Evolutionary conservation across 2,797 vertebrate genomes (phyloP).

Genomic region (Acanthurus tractus): DNA sequence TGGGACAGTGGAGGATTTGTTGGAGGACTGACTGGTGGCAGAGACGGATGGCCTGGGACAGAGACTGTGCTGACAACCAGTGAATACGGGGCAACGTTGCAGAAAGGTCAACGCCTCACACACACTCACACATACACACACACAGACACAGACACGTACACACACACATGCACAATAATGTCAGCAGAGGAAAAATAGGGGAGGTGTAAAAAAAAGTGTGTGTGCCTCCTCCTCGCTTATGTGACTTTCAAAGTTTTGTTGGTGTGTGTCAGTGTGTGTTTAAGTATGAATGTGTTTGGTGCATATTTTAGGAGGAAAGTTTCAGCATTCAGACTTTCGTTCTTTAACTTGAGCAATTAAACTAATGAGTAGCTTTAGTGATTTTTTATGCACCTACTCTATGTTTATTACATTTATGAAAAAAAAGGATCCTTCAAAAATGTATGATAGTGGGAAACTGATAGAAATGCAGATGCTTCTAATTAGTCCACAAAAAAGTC

Average conservation of each 20-base stretch:
- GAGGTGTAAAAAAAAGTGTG: conserved; percentile 53
- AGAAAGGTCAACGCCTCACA: conserved; percentile 93
- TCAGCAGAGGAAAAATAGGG: conserved; percentile 73
- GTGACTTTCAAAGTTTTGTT: conserved; percentile 83
- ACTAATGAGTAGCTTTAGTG: not conserved
- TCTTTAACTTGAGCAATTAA: conserved; percentile 1
- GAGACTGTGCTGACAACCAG: conserved; percentile 94
- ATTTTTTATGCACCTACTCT: not conserved
- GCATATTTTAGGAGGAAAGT: conserved; percentile 10
- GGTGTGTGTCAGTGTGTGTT: conserved; percentile 43
- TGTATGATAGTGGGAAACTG: not conserved
- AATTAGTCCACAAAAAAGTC: not conserved
- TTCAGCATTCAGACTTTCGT: not conserved
- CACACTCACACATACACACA: conserved; percentile 37
- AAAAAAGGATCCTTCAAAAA: not conserved
- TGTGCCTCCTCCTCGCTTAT: conserved; percentile 46
- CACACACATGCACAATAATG: conserved; percentile 62
- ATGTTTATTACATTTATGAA: no score
- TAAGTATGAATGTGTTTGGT: conserved; percentile 29
- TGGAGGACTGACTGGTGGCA: conserved; percentile 95
- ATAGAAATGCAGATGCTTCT: not conserved
- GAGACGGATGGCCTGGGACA: conserved; percentile 94
- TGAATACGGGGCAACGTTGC: conserved; percentile 94
- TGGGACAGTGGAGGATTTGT: conserved; percentile 93
- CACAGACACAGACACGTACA: conserved; percentile 19